Evolutionary conservation across 2,797 vertebrate species (phyloP).

Genomic region (Fundulus diaphanus): DNA sequence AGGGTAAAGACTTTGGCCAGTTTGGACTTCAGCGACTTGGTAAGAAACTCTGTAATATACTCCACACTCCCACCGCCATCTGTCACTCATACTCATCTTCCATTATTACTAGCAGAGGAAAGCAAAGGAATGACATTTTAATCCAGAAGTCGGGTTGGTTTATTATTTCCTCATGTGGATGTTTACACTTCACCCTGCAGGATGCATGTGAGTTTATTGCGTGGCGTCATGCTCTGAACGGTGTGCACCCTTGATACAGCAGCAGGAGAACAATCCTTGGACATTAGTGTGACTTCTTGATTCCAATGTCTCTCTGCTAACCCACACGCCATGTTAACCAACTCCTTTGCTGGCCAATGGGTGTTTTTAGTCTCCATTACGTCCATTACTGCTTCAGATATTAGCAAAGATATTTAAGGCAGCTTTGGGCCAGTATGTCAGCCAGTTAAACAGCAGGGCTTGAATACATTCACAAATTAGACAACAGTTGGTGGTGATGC

Average conservation of each 20-base stretch:
- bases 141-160: neutral
- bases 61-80: neutral
- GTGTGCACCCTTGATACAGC: neutral
- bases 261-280: neutral
- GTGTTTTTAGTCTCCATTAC: neutral
- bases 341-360: neutral
- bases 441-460: neutral
- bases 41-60: slow-evolving; percentile 63
- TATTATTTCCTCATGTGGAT: slow-evolving; percentile 3
- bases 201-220: neutral
- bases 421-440: neutral
- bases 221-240: neutral
- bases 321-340: neutral
- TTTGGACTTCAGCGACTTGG: slow-evolving; percentile 96
- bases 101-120: neutral
- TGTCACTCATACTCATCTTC: slow-evolving; percentile 10
- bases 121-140: neutral
- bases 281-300: neutral
- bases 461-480: neutral
- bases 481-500: neutral
- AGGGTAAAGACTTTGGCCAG: slow-evolving; percentile 95
- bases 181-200: neutral
- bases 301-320: neutral
- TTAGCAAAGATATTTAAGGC: neutral
- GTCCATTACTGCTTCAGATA: neutral